A percentile compares a stretch with the other conserved stretches of the same genome.
Conservation (phyloP, 2,888 invertebrate genomes). For the Orthosia incerta region DNA sequence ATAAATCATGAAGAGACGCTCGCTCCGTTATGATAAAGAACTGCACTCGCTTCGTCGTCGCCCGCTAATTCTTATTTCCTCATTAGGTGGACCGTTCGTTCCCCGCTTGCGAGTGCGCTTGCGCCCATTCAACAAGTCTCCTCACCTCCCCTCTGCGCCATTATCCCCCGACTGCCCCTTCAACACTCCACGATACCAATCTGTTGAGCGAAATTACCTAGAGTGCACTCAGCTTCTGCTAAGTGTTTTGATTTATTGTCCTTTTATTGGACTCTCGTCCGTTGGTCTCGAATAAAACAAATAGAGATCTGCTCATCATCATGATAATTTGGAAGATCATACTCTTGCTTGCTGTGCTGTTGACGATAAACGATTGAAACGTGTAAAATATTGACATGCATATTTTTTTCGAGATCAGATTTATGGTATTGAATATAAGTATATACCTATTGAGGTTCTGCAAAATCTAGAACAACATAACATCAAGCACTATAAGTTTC, state of each 20-base stretch:
- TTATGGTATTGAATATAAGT: neutral
- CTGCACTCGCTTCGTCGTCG: conserved; percentile 85
- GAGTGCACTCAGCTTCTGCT: conserved; percentile 82
- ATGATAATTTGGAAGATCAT: neutral
- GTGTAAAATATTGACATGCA: neutral
- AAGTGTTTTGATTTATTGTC: conserved; percentile 89
- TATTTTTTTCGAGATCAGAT: no score
- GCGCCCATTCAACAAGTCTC: conserved; percentile 82
- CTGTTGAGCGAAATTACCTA: conserved; percentile 81
- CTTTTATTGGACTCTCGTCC: conserved; percentile 85
- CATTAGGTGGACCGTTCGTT: conserved; percentile 83
- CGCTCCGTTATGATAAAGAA: conserved; percentile 80
- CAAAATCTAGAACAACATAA: neutral
- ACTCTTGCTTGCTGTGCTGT: neutral
- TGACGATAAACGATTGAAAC: neutral
- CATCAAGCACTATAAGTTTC: neutral
- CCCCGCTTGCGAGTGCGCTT: conserved; percentile 76
- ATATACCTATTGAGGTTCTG: neutral
- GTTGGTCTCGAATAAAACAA: conserved; percentile 71
- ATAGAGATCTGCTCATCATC: conserved; percentile 19
- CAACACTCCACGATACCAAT: conserved; percentile 72
- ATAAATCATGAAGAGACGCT: conserved; percentile 70
- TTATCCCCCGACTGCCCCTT: conserved; percentile 71
- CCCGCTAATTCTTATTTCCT: conserved; percentile 90
- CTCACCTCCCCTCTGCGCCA: conserved; percentile 60